These are phyloP conservation scores for Stegastes partitus DNA, from an alignment of 2,113 vertebrate genomes.

Conservation along the genomic window DNA sequence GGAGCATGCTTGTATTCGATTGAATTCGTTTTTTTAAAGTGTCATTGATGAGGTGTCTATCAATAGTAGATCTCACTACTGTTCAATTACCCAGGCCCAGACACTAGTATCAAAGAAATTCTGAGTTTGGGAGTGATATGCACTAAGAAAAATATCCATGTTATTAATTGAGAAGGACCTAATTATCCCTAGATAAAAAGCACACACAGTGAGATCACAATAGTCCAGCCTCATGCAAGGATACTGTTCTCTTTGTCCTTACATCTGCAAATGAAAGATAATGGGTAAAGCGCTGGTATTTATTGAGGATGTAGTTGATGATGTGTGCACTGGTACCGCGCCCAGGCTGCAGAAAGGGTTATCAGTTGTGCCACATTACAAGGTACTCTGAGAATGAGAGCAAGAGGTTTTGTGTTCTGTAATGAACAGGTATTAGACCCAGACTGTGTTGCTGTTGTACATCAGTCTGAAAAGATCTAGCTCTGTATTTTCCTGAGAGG, in stretches of 20 bases:
- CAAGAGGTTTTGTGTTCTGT: constrained; percentile 37
- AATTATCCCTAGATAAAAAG: background rate
- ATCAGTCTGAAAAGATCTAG: constrained; percentile 13
- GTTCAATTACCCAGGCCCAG: no score
- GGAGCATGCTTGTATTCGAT: no score
- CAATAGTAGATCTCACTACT: no score
- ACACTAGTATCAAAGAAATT: no score
- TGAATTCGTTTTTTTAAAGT: no score
- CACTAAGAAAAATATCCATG: no score
- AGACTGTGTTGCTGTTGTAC: constrained; percentile 5
- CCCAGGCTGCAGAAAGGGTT: constrained; percentile 14
- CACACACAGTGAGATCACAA: background rate
- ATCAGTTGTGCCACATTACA: constrained; percentile 28
- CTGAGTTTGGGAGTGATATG: no score
- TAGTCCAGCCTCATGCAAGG: background rate
- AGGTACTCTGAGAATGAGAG: constrained; percentile 14
- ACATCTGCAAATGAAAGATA: background rate
- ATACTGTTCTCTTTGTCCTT: background rate
- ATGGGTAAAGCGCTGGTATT: constrained; percentile 20
- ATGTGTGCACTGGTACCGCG: background rate
- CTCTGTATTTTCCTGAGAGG: background rate
- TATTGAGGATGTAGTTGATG: constrained; percentile 1
- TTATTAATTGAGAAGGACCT: background rate
- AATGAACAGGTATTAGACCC: constrained; percentile 26
- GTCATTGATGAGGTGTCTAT: no score